Evolutionary conservation across 1,140 invertebrate species (phyloP), one percentile per base, ranked within the genome.

Genomic region (Drosophila ercepeae): DNA sequence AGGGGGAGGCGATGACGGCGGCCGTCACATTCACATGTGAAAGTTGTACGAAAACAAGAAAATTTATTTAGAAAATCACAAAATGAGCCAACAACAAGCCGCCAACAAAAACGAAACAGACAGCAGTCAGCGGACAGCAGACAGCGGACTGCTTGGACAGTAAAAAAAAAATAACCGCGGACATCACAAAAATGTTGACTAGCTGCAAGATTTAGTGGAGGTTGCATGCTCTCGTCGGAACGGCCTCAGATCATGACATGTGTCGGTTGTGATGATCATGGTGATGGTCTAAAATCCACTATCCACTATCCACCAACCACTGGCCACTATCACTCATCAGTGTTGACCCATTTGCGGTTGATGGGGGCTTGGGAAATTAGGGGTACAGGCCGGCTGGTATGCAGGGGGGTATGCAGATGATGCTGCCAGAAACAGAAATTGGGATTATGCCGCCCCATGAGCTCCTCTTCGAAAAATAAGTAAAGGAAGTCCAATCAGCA

Each of bases 41-140:
- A 84, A 84, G 79, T 86, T 84, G 75, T 69, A 76, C 72, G 58
- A 79, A 84, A 79, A 76, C 61, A 72, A 79, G 81, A 84, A 79
- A 84, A 84, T 57, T 75, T 78, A 78, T 84, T 78, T 73, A 75
- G 58, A 78, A 75, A 83, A 75, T 69, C 53, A 57, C 59, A 69
- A 77, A 74, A 63, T 63, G 61, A 65, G 61, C 73, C 29, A 44
- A 44, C 23, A 29, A 27, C 21, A 58, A 53, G 29, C 50, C 52
- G 51, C 19, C 25, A 57, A 60, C 19, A 60, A 46, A 52, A 65
- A 61, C 50, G 57, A 36, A 19, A 70, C 34, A 75, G 65, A 32
- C 44, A 58, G 34, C 52, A 19, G 51, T 14, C 14, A 27, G 3
- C 29, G 29, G 6, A 32, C 29, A 52, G 27, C 34, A 72, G 65